Conservation (phyloP, 2,797 vertebrate genomes). For the Melanotaenia maccullochi region DNA sequence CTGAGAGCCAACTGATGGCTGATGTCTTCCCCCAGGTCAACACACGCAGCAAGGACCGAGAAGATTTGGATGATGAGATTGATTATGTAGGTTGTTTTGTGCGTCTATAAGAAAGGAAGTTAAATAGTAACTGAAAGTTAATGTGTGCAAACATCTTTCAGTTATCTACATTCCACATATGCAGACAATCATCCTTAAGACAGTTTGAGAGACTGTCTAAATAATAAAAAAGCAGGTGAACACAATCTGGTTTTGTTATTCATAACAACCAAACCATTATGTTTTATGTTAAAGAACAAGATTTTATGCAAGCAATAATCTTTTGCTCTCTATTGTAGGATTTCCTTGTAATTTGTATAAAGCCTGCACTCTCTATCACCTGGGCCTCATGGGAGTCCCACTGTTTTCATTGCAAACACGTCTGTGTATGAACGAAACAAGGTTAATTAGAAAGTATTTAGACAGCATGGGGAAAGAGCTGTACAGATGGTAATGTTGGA, state of each 20-base stretch:
- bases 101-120: not conserved
- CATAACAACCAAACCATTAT: conserved; percentile 27
- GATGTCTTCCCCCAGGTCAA: conserved; percentile 97
- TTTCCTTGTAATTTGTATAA: conserved; percentile 55
- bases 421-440: conserved; percentile 61
- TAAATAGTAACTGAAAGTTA: not conserved
- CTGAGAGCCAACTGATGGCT: conserved; percentile 78
- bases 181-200: conserved; percentile 12
- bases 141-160: conserved; percentile 1
- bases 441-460: conserved; percentile 77
- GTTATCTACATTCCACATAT: not conserved
- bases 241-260: conserved; percentile 17
- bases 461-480: conserved; percentile 55
- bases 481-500: conserved; percentile 68
- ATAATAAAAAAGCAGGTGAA: conserved; percentile 10
- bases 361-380: conserved; percentile 49
- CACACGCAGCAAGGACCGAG: conserved; percentile 85
- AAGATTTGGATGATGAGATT: conserved; percentile 93
- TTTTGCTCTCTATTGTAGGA: conserved; percentile 42
- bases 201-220: not conserved
- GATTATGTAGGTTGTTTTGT: conserved; percentile 89
- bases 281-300: conserved; percentile 35
- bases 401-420: conserved; percentile 75
- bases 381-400: conserved; percentile 58
- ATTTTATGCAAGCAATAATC: conserved; percentile 45